phyloP scores from a whole-genome alignment of 2,113 vertebrate species.

The Panthera tigris region DNA sequence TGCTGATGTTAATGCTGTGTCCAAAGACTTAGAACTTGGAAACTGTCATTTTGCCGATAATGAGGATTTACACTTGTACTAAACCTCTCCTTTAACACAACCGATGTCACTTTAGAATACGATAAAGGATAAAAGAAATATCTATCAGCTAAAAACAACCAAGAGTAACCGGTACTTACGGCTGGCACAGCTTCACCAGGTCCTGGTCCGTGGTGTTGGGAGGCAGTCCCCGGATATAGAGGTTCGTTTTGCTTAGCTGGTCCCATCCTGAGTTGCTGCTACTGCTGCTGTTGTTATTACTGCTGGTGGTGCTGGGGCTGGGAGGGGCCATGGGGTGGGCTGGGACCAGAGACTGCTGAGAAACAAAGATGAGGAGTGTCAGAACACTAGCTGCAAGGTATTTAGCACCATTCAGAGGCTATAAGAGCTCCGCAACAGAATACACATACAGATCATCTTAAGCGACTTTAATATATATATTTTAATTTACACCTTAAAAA shows the following conservation, averaged over 20 bases:
- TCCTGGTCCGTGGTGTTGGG: slow-evolving; percentile 98
- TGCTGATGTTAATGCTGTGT: background rate
- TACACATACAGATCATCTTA: background rate
- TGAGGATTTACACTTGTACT: background rate
- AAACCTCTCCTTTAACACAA: background rate
- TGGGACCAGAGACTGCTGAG: slow-evolving; percentile 93
- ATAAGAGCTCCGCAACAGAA: background rate
- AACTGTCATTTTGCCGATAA: background rate
- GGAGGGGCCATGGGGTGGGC: slow-evolving; percentile 97
- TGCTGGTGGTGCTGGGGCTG: slow-evolving; percentile 97
- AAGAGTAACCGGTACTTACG: slow-evolving; percentile 89
- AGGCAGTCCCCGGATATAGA: slow-evolving; percentile 97
- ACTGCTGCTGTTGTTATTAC: slow-evolving; percentile 96
- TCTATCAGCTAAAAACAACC: background rate
- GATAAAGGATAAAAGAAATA: background rate
- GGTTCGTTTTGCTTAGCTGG: slow-evolving; percentile 99
- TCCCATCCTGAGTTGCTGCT: slow-evolving; percentile 98
- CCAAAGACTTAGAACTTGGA: background rate
- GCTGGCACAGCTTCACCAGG: slow-evolving; percentile 98
- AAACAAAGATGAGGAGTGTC: slow-evolving; percentile 58
- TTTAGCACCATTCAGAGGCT: background rate
- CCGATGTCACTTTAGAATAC: background rate
- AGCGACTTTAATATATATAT: background rate
- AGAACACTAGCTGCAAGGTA: background rate
- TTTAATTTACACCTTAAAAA: slow-evolving; percentile 46